Evolutionary conservation across 2,888 invertebrate genomes (phyloP).

Genomic region (Molorchus minor): DNA sequence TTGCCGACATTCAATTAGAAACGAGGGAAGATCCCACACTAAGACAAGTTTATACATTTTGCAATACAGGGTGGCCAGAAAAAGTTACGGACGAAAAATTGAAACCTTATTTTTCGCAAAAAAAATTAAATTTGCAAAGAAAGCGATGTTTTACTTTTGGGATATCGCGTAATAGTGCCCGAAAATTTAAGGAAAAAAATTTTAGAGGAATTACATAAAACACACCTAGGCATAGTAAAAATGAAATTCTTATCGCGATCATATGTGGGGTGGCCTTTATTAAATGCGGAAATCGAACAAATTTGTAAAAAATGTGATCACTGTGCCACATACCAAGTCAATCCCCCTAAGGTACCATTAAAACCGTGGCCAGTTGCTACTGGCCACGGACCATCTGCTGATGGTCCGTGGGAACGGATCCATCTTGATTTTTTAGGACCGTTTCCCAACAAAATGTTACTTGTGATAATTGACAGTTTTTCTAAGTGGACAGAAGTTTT

Average conservation of each 20-base stretch:
- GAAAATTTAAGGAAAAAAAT: constrained; percentile 1
- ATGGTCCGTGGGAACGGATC: constrained; percentile 15
- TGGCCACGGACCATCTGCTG: too few relatives aligned
- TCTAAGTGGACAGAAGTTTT: constrained; percentile 3
- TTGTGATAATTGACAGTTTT: not conserved
- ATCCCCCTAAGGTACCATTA: constrained; percentile 12
- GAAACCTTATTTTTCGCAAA: constrained; percentile 6
- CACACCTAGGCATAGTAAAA: constrained; percentile 18
- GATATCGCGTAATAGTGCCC: constrained; percentile 22
- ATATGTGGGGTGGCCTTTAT: constrained; percentile 19
- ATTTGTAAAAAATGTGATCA: constrained; percentile 4
- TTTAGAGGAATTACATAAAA: constrained; percentile 11
- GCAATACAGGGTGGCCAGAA: constrained; percentile 18
- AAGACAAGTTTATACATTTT: too few relatives aligned
- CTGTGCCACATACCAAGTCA: constrained; percentile 11
- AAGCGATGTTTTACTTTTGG: constrained; percentile 20
- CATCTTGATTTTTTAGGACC: constrained; percentile 17
- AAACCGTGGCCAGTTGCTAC: constrained; percentile 9
- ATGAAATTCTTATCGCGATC: constrained; percentile 15
- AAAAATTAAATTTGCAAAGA: constrained; percentile 16
- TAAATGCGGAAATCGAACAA: constrained; percentile 16
- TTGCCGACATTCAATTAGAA: too few relatives aligned
- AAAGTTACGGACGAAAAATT: constrained; percentile 1
- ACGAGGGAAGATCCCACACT: too few relatives aligned
- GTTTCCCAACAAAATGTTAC: not conserved